Percentiles rank a stretch among this genome's conserved stretches.
Conservation (phyloP, 2,113 vertebrate species). For the Pagrus major region DNA sequence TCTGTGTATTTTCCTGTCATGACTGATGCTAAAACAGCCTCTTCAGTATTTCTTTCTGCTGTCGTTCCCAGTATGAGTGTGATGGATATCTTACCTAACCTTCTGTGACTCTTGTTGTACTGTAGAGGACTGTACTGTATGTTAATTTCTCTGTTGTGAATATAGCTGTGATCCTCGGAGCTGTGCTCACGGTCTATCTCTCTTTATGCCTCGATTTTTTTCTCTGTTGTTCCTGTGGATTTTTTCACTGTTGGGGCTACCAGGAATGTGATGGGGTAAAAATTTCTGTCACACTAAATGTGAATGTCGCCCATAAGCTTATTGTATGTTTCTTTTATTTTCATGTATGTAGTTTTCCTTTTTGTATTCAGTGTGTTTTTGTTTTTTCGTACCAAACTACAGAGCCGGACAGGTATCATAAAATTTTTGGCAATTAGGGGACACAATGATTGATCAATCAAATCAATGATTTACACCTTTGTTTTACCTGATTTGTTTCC, state of each 20-base stretch:
- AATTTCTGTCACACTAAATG: conserved; percentile 69
- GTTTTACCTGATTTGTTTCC: conserved; percentile 1
- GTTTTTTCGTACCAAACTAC: conserved; percentile 14
- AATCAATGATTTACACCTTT: not conserved
- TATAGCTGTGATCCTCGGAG: conserved; percentile 76
- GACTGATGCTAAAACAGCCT: conserved; percentile 15
- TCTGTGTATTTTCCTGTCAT: conserved; percentile 25
- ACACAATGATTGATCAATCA: too few relatives aligned
- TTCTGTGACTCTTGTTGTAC: conserved; percentile 52
- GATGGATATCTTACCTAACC: conserved; percentile 28
- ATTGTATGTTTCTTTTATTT: conserved; percentile 11
- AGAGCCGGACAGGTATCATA: conserved; percentile 4
- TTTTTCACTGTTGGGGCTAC: conserved; percentile 84
- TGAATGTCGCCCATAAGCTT: conserved; percentile 43
- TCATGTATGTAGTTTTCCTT: not conserved
- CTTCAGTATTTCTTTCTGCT: conserved; percentile 29
- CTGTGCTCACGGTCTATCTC: conserved; percentile 75
- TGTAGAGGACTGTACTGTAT: conserved; percentile 44
- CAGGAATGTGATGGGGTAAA: conserved; percentile 91
- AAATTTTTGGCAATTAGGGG: not conserved
- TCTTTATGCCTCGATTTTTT: conserved; percentile 78
- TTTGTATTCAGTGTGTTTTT: conserved; percentile 28
- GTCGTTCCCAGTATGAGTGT: conserved; percentile 21
- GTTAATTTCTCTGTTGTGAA: conserved; percentile 81
- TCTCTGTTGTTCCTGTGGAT: conserved; percentile 88